Percentiles rank a stretch among this genome's conserved stretches.
These are phyloP conservation scores for Phyllostomus discolor DNA, from an alignment of 2,113 vertebrate species.

Conservation along the genomic window DNA sequence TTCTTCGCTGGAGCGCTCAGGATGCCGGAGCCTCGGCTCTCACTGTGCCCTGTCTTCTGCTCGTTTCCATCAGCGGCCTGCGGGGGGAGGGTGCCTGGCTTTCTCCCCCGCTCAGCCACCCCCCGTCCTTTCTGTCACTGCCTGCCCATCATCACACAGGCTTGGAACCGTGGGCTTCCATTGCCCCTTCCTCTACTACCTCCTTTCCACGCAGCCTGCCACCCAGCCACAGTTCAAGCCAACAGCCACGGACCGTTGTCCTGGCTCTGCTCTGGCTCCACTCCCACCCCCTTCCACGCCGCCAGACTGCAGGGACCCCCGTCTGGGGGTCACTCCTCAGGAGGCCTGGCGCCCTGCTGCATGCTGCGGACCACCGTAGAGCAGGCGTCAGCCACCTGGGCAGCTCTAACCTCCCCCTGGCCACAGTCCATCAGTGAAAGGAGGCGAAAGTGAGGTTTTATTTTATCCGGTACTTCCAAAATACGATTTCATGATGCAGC, in stretches of 20 bases:
- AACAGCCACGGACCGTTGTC: not conserved
- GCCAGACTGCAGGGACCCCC: not conserved
- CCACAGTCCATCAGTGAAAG: not conserved
- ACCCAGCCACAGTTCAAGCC: too few species aligned
- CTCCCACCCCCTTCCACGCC: not conserved
- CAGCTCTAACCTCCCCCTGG: not conserved
- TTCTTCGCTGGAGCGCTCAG: not conserved
- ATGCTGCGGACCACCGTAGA: not conserved
- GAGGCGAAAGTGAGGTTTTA: not conserved
- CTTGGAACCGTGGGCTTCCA: not conserved
- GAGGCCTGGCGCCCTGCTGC: not conserved
- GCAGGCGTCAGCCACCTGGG: accelerated
- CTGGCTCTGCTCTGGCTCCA: not conserved
- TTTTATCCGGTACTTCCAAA: not conserved
- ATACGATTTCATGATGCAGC: not conserved
- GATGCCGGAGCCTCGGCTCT: accelerated
- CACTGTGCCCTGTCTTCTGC: not conserved
- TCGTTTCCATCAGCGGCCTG: not conserved
- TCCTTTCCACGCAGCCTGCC: accelerated
- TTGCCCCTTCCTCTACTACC: accelerated
- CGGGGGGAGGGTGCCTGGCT: accelerated
- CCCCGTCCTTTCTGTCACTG: accelerated
- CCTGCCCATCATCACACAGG: not conserved
- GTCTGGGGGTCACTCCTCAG: not conserved
- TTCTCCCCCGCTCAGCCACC: not conserved